Evolutionary conservation across 2,888 invertebrate genomes (phyloP).

Genomic region (Chloroclysta siterata): DNA sequence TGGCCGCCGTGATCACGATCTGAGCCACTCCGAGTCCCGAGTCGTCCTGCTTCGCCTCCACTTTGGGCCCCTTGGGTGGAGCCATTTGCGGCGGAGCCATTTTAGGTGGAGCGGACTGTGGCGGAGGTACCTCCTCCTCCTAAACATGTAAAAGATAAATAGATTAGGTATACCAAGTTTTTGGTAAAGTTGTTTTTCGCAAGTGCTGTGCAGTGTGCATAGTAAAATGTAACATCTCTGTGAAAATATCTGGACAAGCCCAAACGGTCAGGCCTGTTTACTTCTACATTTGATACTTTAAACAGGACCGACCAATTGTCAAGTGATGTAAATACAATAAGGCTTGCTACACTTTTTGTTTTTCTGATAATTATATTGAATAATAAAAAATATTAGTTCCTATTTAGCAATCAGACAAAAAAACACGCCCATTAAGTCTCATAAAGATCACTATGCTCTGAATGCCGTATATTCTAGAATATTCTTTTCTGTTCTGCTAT

Average conservation of each 20-base stretch:
- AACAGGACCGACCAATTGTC: too few species aligned
- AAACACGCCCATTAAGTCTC: too few species aligned
- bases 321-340: too few species aligned
- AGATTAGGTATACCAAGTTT: not conserved
- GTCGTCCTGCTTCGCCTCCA: slow-evolving; percentile 78
- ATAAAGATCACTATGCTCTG: too few species aligned
- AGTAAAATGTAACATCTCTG: not conserved
- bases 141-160: slow-evolving; percentile 7
- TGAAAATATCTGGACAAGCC: not conserved
- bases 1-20: slow-evolving; percentile 97
- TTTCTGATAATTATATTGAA: too few species aligned
- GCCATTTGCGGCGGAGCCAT: slow-evolving; percentile 21
- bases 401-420: too few species aligned
- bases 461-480: too few species aligned
- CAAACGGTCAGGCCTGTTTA: too few species aligned
- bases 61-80: slow-evolving; percentile 55
- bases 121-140: slow-evolving; percentile 53
- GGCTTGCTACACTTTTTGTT: too few species aligned
- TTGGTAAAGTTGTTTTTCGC: not conserved
- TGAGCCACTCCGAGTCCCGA: slow-evolving; percentile 93
- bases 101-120: slow-evolving; percentile 12
- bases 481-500: too few species aligned
- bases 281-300: too few species aligned
- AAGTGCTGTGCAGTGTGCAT: slow-evolving; percentile 11
- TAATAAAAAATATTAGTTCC: too few species aligned